phyloP scores from a whole-genome alignment of 2,888 invertebrate genomes.

The Meloe dianella region DNA sequence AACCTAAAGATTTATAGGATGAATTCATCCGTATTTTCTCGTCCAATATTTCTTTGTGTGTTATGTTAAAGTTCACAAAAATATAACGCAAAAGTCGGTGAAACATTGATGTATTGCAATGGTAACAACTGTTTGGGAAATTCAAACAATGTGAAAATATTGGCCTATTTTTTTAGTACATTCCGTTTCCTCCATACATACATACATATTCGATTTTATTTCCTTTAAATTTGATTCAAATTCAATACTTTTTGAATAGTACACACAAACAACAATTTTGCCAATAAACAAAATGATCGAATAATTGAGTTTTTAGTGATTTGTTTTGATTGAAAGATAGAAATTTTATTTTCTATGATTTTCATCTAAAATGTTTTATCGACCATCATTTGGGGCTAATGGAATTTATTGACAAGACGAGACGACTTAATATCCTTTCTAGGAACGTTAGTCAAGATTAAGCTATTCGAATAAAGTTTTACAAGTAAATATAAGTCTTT shows the following conservation, averaged over 20 bases:
- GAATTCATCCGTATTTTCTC: constrained; percentile 5
- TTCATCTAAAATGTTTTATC: background rate
- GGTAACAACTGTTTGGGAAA: constrained; percentile 11
- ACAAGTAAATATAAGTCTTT: constrained; percentile 28
- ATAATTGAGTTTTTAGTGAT: no score
- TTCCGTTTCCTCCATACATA: background rate
- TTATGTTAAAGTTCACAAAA: constrained; percentile 21
- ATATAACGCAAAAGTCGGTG: constrained; percentile 20
- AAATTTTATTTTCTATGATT: background rate
- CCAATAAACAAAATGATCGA: no score
- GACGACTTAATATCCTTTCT: background rate
- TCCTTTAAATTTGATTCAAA: background rate
- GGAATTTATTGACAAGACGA: background rate
- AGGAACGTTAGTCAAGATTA: constrained; percentile 1
- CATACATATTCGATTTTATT: background rate
- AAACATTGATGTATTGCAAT: constrained; percentile 28
- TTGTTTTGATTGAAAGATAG: background rate
- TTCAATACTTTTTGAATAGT: background rate
- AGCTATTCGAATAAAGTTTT: constrained; percentile 17
- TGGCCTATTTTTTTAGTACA: background rate
- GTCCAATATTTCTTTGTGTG: constrained; percentile 7
- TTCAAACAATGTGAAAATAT: background rate
- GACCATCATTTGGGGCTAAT: background rate
- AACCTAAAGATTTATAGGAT: constrained; percentile 8
- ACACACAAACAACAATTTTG: no score